A percentile compares a stretch with the other conserved stretches of the same genome.
These are phyloP conservation scores for Seira ritae DNA, from an alignment of 2,888 invertebrate genomes.

Conservation along the genomic window DNA sequence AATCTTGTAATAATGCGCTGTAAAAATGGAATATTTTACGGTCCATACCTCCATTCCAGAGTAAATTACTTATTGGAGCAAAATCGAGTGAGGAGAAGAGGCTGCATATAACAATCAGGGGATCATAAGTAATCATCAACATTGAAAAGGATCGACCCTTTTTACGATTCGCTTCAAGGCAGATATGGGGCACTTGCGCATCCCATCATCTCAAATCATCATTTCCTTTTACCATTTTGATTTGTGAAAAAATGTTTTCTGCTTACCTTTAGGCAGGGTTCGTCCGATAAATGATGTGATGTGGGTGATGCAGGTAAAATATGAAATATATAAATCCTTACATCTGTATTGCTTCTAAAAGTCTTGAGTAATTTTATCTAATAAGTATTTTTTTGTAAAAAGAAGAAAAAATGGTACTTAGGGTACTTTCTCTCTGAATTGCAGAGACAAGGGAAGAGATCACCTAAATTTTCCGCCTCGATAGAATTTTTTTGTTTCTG, in stretches of 20 bases:
- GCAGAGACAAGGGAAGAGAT: no score
- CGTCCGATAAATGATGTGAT: no score
- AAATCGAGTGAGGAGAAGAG: constrained; percentile 1
- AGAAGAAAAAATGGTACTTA: no score
- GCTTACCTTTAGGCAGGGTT: no score
- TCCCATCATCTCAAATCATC: constrained; percentile 27
- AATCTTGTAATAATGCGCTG: constrained; percentile 17
- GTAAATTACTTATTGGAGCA: constrained; percentile 50
- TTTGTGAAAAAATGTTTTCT: constrained; percentile 59
- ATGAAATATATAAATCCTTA: constrained; percentile 38
- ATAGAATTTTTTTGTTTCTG: neutral
- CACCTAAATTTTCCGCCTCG: neutral
- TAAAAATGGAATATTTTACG: constrained; percentile 41
- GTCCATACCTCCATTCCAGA: constrained; percentile 26
- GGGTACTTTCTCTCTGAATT: no score
- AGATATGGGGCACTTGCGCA: constrained; percentile 39
- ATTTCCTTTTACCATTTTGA: constrained; percentile 31
- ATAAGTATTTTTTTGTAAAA: no score
- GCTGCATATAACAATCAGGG: constrained; percentile 31
- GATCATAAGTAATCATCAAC: constrained; percentile 51
- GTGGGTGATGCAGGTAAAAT: no score
- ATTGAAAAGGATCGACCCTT: constrained; percentile 28
- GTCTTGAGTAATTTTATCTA: no score
- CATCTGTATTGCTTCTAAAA: constrained; percentile 48
- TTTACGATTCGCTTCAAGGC: constrained; percentile 34